Percentiles rank a stretch among this genome's conserved stretches.
phyloP scores from a whole-genome alignment of 2,888 invertebrate genomes.

The Cerastoderma edule region DNA sequence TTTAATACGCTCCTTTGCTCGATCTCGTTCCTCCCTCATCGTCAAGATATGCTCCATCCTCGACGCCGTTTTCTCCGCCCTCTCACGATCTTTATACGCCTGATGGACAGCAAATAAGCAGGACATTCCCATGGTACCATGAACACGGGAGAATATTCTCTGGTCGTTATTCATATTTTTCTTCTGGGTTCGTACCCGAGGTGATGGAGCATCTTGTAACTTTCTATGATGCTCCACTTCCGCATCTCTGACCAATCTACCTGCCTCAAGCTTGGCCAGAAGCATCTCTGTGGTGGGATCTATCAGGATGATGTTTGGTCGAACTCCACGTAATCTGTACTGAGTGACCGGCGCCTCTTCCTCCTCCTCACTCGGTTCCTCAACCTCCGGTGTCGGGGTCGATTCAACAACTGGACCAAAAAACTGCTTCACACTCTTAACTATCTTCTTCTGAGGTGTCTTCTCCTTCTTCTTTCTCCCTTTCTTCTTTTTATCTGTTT shows the following conservation, averaged over 20 bases:
- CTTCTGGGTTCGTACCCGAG: slow-evolving; percentile 55
- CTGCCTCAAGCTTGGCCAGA: slow-evolving; percentile 76
- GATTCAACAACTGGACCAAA: slow-evolving; percentile 79
- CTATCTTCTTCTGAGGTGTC: slow-evolving; percentile 58
- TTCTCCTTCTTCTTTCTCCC: slow-evolving; percentile 54
- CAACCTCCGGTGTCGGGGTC: slow-evolving; percentile 57
- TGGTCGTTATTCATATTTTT: slow-evolving; percentile 70
- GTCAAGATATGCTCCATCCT: slow-evolving; percentile 78
- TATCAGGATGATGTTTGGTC: slow-evolving; percentile 69
- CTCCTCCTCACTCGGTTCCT: slow-evolving; percentile 52
- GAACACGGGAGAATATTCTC: slow-evolving; percentile 75
- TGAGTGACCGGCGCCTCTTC: slow-evolving; percentile 72
- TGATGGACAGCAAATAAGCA: slow-evolving; percentile 82
- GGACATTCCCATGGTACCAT: slow-evolving; percentile 81
- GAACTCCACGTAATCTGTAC: slow-evolving; percentile 76
- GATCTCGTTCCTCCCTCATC: slow-evolving; percentile 77
- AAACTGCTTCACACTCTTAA: slow-evolving; percentile 79
- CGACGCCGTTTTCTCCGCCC: slow-evolving; percentile 75
- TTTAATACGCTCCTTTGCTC: slow-evolving; percentile 77
- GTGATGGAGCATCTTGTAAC: slow-evolving; percentile 60
- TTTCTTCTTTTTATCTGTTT: slow-evolving; percentile 50
- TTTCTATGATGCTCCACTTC: slow-evolving; percentile 75
- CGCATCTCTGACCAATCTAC: slow-evolving; percentile 77
- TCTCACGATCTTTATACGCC: slow-evolving; percentile 81
- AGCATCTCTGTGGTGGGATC: slow-evolving; percentile 81